phyloP scores from a whole-genome alignment of 2,113 vertebrate species.

The Ophiodon elongatus region DNA sequence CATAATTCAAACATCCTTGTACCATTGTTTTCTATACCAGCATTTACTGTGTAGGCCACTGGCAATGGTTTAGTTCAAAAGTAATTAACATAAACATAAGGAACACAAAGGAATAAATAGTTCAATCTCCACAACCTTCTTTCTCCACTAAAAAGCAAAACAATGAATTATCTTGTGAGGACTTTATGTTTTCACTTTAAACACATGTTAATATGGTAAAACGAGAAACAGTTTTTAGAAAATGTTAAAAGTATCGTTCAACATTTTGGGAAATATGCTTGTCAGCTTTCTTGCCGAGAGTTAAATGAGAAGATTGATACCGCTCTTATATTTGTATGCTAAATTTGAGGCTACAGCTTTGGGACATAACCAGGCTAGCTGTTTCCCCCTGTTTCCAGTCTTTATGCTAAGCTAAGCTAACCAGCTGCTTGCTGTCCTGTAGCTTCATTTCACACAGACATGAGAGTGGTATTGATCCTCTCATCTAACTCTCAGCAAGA shows the following conservation, averaged over 20 bases:
- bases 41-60: background rate
- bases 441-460: too few relatives aligned
- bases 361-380: too few relatives aligned
- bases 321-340: background rate
- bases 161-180: background rate
- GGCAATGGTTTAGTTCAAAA: background rate
- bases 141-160: background rate
- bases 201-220: background rate
- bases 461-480: background rate
- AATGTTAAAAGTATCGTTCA: background rate
- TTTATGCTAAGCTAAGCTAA: conserved; percentile 6
- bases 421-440: background rate
- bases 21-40: conserved; percentile 4
- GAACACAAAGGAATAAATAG: conserved; percentile 15
- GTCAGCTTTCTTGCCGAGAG: background rate
- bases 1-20: conserved; percentile 9
- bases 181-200: background rate
- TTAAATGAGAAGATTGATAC: background rate
- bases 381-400: background rate
- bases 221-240: background rate
- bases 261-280: background rate
- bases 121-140: background rate
- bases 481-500: background rate
- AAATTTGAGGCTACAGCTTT: background rate
- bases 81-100: conserved; percentile 12